Evolutionary conservation across 2,888 invertebrate genomes (phyloP).

Genomic region (Drosophila melanocephala): DNA sequence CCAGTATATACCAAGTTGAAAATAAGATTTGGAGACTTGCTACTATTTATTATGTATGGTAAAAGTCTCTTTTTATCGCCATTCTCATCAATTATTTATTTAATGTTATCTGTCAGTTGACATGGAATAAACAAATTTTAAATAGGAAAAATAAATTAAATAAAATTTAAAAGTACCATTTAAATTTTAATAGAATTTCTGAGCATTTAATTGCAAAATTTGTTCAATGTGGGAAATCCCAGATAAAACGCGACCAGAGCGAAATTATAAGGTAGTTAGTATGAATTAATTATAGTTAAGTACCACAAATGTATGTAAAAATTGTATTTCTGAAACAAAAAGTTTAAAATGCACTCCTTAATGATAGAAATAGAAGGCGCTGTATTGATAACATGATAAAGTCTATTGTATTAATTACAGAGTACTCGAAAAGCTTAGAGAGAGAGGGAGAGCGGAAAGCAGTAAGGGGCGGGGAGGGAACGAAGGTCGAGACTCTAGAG

Average conservation of each 20-base stretch:
- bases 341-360: neutral
- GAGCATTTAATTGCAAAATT: neutral
- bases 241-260: neutral
- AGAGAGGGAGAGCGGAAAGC: neutral
- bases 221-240: too few relatives aligned
- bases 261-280: neutral
- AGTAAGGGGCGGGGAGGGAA: neutral
- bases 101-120: neutral
- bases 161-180: neutral
- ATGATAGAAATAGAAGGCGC: neutral
- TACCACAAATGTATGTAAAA: neutral
- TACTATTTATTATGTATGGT: neutral
- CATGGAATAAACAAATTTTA: neutral
- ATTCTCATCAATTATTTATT: neutral
- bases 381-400: neutral
- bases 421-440: neutral
- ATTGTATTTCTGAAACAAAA: neutral
- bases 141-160: neutral
- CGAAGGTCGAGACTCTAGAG: neutral
- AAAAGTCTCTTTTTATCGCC: neutral
- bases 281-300: neutral
- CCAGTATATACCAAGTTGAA: neutral
- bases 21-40: neutral
- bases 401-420: neutral
- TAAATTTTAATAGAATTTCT: neutral